Evolutionary conservation across 2,888 invertebrate genomes (phyloP).

Genomic region (Papilio gigon): DNA sequence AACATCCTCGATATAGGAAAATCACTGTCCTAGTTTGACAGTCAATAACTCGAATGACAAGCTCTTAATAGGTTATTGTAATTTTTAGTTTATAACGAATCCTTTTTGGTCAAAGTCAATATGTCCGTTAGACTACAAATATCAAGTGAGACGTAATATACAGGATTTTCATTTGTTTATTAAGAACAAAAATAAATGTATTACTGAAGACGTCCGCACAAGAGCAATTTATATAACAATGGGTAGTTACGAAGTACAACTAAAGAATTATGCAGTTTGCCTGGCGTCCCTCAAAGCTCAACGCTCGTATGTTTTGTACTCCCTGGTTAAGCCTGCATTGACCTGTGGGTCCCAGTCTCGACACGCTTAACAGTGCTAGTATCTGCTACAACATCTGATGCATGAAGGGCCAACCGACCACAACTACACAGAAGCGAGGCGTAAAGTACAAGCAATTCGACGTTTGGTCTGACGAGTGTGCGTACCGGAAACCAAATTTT

Average conservation of each 20-base stretch:
- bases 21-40: conserved; percentile 60
- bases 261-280: neutral
- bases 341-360: neutral
- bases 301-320: neutral
- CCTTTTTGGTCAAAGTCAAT: neutral
- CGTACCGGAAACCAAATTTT: too few relatives aligned
- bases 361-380: too few relatives aligned
- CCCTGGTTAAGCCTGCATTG: neutral
- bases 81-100: conserved; percentile 60
- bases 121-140: conserved; percentile 57
- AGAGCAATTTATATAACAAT: too few relatives aligned
- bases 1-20: conserved; percentile 55
- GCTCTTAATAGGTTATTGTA: conserved; percentile 74
- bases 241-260: too few relatives aligned
- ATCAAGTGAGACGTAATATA: conserved; percentile 1
- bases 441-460: too few relatives aligned
- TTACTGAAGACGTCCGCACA: too few relatives aligned
- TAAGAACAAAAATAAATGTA: neutral
- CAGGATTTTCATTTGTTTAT: neutral
- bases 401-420: too few relatives aligned
- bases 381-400: too few relatives aligned
- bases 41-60: conserved; percentile 72
- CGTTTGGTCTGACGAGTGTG: too few relatives aligned
- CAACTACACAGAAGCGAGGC: too few relatives aligned
- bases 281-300: neutral